Evolutionary conservation across 1,140 invertebrate species (phyloP), one percentile per base, ranked within the genome.

Genomic region (Planococcus citri): DNA sequence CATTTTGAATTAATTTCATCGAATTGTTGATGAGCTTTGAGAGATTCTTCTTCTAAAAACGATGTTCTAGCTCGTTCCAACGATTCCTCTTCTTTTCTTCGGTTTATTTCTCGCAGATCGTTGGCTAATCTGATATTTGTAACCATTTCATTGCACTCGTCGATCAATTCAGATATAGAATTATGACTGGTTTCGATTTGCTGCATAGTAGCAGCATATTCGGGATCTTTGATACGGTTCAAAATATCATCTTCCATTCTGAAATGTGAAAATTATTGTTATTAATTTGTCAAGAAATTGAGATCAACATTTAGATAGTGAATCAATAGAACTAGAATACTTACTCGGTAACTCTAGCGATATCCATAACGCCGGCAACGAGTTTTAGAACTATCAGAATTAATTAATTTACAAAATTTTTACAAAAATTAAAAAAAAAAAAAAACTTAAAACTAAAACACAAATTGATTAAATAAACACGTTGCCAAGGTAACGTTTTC

Each of bases 1-100:
- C 60, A 64, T 64, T 64, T 64, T 10, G 22, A 24, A 17, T 64
- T 24, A 20, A 64, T 64, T 64, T 64, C 60, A 22, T 64, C 25
- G 21, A 64, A 25, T 64, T 64, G 20, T 27, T 24, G 21, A 3
- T 25, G 22, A 22, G 60, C 60, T 64, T 64, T 64, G 2, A 12
- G 10, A 14, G 60, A 10, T 64, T 64, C 60, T 17, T 64, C 60
- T 17, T 64, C 60, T 24, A 64, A 25, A 64, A 24, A 64, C 20
- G 22, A 10, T 6, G 21, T 24, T 25, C 60, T 3, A 24, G 20
- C 22, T 64, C 10, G 6, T 25, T 64, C 25, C 3, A 4, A 24
- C 6, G 1, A 10, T 27, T 25, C 24, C 17, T 64, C 60, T 24
- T 24, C 60, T 64, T 64, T 27, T 10, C 60, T 10, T 22, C 60